Evolutionary conservation across 2,113 vertebrate species (phyloP), one percentile per base, ranked within the genome.

Genomic region (Camarhynchus parvulus): DNA sequence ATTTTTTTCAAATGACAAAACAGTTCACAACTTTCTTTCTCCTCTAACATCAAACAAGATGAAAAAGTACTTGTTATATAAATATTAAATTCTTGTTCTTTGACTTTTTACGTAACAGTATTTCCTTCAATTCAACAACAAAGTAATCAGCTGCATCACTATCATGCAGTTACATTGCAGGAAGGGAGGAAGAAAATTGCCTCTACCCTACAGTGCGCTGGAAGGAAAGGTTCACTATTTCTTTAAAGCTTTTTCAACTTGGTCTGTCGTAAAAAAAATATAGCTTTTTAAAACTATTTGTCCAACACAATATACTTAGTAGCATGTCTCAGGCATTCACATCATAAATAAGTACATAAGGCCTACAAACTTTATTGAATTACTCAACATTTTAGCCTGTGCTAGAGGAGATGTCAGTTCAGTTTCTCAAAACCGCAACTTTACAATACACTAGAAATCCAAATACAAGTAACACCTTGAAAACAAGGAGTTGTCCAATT

Each of bases 41-140:
- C 58, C 41, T 74, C 55, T 46, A 90, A 47, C 55, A 86, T 35
- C 75, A 94, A 92, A 72, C 5, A 56, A 83, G 47, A 78, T 8
- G 10, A 85, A 78, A 75, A 87, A 41, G 22, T 50, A 73, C 37
- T 88, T 35, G 9, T 37, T 86, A 58, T 10, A 66, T 39, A 96
- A 88, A 91, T 35, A 78, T 0, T 0, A 79, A 66, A 53, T 27
- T 73, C 44, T 91, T 79, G 42, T 23, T 85, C 66, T 55, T 15
- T 4, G 68, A 47, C 27, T 64, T 93, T 93, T 89, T 79, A 83
- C 0, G 0, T 77, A 91, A 76, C 6, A 62, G 41, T 9, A 69
- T 76, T 96, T 96, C 88, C 88, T 90, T 76, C 79, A 93, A 96
- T 94, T 96, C 85, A 96, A 88, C 73, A 92, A 37, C 53, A 66